Percentiles rank a stretch among this genome's conserved stretches.
These are phyloP conservation scores for Macrosiphum euphorbiae DNA, from an alignment of 2,888 invertebrate species.

Conservation along the genomic window DNA sequence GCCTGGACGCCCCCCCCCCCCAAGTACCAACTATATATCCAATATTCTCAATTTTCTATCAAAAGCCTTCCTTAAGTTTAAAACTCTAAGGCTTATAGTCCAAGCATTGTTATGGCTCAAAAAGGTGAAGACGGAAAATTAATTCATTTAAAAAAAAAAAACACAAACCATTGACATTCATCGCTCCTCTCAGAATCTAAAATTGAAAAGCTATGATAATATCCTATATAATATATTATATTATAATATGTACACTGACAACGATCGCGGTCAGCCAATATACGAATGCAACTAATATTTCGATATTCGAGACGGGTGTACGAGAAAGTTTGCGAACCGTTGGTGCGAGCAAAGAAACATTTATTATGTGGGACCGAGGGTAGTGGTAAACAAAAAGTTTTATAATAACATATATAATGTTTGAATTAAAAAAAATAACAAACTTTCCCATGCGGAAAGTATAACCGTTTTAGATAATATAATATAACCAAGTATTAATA, in stretches of 20 bases:
- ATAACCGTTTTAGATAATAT: not conserved
- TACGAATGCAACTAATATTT: not conserved
- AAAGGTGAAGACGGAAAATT: too few relatives aligned
- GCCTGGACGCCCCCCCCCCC: too few relatives aligned
- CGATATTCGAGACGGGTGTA: not conserved
- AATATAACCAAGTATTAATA: not conserved
- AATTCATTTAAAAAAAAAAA: too few relatives aligned
- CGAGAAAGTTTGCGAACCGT: not conserved
- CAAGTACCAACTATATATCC: too few relatives aligned
- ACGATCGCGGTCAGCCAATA: not conserved
- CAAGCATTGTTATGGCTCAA: too few relatives aligned
- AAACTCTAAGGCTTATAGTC: too few relatives aligned
- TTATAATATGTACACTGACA: not conserved
- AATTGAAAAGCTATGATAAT: not conserved
- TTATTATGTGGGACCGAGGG: not conserved
- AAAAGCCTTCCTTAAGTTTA: too few relatives aligned
- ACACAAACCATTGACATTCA: too few relatives aligned
- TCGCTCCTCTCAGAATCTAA: too few relatives aligned
- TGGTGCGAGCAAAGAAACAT: not conserved
- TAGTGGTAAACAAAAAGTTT: constrained; percentile 3
- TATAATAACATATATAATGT: not conserved
- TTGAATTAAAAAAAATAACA: not conserved
- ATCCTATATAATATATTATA: not conserved
- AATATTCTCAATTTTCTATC: too few relatives aligned
- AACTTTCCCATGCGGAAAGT: not conserved